Evolutionary conservation across 1,140 invertebrate species (phyloP).

Genomic region (Zaprionus taronus): DNA sequence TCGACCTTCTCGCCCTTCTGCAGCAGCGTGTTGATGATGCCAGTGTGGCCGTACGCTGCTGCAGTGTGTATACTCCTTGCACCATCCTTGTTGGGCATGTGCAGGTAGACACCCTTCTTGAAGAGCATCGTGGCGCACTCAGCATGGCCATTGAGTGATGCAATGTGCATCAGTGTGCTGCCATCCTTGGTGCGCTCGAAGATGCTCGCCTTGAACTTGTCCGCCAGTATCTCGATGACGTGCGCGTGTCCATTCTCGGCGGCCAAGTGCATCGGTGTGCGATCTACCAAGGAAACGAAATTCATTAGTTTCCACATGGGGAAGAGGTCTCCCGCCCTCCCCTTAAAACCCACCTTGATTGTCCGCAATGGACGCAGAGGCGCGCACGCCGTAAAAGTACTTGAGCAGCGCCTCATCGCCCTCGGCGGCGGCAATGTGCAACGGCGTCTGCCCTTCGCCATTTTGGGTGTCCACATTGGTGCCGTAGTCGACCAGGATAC

Average conservation of each 20-base stretch:
- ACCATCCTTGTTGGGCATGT: constrained; percentile 99
- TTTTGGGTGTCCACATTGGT: constrained; percentile 95
- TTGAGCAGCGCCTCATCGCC: constrained; percentile 97
- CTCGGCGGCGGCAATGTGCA: constrained; percentile 97
- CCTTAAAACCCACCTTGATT: constrained; percentile 88
- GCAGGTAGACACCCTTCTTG: constrained; percentile 99
- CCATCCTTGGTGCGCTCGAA: constrained; percentile 98
- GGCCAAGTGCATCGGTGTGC: constrained; percentile 98
- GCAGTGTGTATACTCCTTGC: constrained; percentile 97
- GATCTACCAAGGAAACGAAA: constrained; percentile 87
- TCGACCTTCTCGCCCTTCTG: constrained; percentile 98
- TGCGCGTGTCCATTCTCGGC: constrained; percentile 98
- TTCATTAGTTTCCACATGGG: neutral
- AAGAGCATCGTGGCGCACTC: constrained; percentile 99
- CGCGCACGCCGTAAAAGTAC: constrained; percentile 97
- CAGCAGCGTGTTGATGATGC: constrained; percentile 97
- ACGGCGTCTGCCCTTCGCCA: constrained; percentile 94
- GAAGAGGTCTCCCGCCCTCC: neutral
- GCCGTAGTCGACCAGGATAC: constrained; percentile 96
- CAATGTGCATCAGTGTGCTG: constrained; percentile 99
- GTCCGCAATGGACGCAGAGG: constrained; percentile 96
- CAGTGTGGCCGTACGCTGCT: constrained; percentile 96
- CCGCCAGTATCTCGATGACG: constrained; percentile 97
- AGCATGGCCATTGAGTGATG: constrained; percentile 97
- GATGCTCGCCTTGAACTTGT: constrained; percentile 98